Conservation (phyloP, 2,888 invertebrate genomes). For the Lissocephala sabroskyi region DNA sequence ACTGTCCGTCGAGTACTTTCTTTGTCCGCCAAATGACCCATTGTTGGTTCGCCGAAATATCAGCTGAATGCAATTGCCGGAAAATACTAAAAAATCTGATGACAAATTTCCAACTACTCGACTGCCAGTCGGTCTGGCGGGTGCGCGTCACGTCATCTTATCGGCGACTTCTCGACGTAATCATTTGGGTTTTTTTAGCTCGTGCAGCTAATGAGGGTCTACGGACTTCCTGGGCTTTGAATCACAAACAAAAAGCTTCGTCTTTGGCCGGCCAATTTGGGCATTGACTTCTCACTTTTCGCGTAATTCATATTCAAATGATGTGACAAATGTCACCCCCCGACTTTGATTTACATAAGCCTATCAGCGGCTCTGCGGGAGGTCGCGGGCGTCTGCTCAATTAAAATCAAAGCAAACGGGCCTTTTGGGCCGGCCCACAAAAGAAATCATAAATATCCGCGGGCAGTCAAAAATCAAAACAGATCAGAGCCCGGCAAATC, state of each 20-base stretch:
- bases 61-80: no score
- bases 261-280: no score
- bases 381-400: conserved; percentile 27
- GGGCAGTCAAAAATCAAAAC: conserved; percentile 28
- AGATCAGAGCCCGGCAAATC: conserved; percentile 21
- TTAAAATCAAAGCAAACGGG: conserved; percentile 50
- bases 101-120: no score
- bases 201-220: no score
- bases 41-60: no score
- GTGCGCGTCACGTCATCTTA: no score
- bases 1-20: no score
- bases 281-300: background rate
- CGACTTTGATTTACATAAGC: conserved; percentile 29
- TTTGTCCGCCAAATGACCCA: no score
- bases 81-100: no score
- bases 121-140: no score
- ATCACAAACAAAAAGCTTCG: conserved; percentile 9
- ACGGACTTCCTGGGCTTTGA: conserved; percentile 29
- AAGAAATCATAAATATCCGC: conserved; percentile 45
- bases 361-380: background rate
- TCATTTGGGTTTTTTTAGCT: no score
- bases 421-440: conserved; percentile 31
- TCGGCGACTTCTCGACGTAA: no score
- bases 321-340: conserved; percentile 37
- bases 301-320: conserved; percentile 17